Base-by-base conservation (phyloP, 2,113 vertebrate species). In the Bucco capensis region DNA sequence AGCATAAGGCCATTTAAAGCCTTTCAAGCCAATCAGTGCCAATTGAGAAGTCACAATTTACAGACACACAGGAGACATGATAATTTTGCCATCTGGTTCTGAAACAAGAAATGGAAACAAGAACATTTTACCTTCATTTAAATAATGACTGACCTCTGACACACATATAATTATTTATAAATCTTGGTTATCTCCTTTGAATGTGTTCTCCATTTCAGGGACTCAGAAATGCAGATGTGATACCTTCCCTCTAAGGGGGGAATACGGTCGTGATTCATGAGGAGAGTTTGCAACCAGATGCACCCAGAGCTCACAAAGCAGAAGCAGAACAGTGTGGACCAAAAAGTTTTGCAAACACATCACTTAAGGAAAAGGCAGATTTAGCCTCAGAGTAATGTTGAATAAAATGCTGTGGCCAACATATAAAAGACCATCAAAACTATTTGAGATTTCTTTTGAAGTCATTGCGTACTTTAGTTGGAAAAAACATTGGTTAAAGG, bases 1-100 rank as follows among this genome's bases (percentile, higher is more conserved):
- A 53, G 72, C 51, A 60, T 40, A 81, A 86, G 72, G 49, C 85
- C 82, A 30, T 71, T 94, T 71, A 81, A 88, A 94, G 44, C 53
- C 61, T 95, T 91, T 81, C 69, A 86, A 88, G 33, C 3, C 4
- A 91, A 92, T 93, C 80, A 86, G 73, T 67, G 71, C 49, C 62
- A n/a, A 87, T 84, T 93, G 81, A 93, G 37, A 89, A 89, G 15
- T 60, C 37, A 72, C 16, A 72, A 75, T 93, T 93, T 60, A 44
- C 35, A 47, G n/a, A 14, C 56, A 50, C 23, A 60, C 7, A 38
- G 30, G 30, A 86, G n/a, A 71, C 5, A 8, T 0, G 7, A 88
- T 2, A 64, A 62, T 72, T 86, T 81, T 90, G 22, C 35, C 49
- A 90, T 56, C 79, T 83, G 75, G 14, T 80, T 57, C 33, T 57